Evolutionary conservation across 2,888 invertebrate genomes (phyloP).

Genomic region (Agrochola circellaris): DNA sequence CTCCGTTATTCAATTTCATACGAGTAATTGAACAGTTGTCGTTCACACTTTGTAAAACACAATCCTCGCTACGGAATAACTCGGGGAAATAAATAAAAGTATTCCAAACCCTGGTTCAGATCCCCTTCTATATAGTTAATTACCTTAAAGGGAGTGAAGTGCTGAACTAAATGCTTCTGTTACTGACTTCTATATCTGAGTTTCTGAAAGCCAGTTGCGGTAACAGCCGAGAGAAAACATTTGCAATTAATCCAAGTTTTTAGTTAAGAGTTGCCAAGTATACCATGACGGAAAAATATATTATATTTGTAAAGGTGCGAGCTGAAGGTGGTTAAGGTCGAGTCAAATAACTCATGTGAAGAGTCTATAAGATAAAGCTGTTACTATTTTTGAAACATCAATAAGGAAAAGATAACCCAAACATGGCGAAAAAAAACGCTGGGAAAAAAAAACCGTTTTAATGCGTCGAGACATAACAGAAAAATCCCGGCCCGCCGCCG

Average conservation of each 20-base stretch:
- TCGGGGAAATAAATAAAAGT: slow-evolving; percentile 10
- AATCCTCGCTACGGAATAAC: neutral
- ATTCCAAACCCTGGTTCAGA: neutral
- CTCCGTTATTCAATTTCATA: neutral
- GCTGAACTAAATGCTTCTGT: neutral
- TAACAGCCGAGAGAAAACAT: neutral
- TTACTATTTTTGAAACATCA: slow-evolving; percentile 5
- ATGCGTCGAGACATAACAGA: slow-evolving; percentile 1
- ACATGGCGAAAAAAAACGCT: neutral
- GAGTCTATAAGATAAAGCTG: neutral
- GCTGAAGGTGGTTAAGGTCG: too few species aligned
- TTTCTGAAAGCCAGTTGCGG: neutral
- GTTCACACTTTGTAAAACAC: slow-evolving; percentile 8
- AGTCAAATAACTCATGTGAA: neutral
- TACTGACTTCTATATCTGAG: slow-evolving; percentile 5
- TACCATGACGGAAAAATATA: neutral
- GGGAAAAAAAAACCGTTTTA: slow-evolving; percentile 17
- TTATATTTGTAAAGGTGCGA: too few species aligned
- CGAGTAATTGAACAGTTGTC: neutral
- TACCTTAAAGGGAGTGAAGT: neutral
- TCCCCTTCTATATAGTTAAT: slow-evolving; percentile 17
- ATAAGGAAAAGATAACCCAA: slow-evolving; percentile 14
- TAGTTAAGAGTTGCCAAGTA: neutral
- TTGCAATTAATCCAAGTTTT: slow-evolving; percentile 13
- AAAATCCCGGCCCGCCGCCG: neutral